These are phyloP conservation scores for Nothocercus julius DNA, from an alignment of 2,113 vertebrate species.

Conservation along the genomic window DNA sequence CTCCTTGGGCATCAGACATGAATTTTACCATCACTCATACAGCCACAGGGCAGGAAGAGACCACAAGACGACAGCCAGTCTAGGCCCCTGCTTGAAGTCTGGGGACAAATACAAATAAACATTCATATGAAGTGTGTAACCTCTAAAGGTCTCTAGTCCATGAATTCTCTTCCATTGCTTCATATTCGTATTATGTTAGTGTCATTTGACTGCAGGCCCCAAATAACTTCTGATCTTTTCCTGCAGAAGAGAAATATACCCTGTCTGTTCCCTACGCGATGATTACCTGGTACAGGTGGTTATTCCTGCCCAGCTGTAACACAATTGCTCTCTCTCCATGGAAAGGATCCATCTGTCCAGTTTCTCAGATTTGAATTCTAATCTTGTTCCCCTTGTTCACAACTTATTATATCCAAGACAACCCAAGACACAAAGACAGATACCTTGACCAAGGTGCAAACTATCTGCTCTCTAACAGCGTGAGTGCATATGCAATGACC, in stretches of 20 bases:
- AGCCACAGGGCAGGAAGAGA: not conserved
- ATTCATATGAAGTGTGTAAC: not conserved
- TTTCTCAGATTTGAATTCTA: not conserved
- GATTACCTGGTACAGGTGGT: not conserved
- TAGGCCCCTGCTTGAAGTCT: not conserved
- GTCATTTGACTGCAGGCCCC: not conserved
- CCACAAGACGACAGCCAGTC: not conserved
- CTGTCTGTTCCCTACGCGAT: not conserved
- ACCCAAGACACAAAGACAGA: not conserved
- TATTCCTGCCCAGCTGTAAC: not conserved
- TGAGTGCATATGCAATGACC: too few species aligned
- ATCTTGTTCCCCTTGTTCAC: not conserved
- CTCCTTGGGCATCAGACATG: not conserved
- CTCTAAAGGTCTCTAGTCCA: not conserved
- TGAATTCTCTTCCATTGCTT: not conserved
- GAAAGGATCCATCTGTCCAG: not conserved
- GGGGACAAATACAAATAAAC: not conserved
- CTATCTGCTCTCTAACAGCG: not conserved
- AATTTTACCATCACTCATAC: not conserved
- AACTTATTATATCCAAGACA: not conserved
- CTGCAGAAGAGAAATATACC: not conserved
- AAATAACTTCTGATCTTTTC: not conserved
- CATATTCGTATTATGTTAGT: not conserved
- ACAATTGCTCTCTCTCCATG: not conserved
- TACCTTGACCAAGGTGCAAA: not conserved